Evolutionary conservation across 2,888 invertebrate species (phyloP), one percentile per base, ranked within the genome.

Genomic region (Cheilosia soror): DNA sequence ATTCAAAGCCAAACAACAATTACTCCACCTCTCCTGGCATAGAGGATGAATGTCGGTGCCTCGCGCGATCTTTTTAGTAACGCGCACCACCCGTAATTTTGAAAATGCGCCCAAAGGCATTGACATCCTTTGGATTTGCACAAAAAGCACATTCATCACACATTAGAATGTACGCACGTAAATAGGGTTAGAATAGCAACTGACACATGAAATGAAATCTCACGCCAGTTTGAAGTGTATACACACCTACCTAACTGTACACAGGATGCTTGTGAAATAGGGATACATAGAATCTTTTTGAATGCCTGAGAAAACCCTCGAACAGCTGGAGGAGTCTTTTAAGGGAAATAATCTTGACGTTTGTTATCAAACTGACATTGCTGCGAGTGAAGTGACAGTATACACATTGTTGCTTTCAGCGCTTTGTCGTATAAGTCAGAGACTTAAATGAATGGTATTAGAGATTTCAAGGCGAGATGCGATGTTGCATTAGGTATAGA

Each of bases 1-100:
- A 78, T 63, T 63, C 78, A 78, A 72, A 77, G 60, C 60, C 66
- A 62, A 77, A 77, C 66, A 82, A 77, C 82, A 82, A 82, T 77
- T 72, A 72, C 79, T 31, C 71, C 71, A 47, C n/a, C 62, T 63
- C 33, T 63, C 33, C 31, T 27, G 6, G 40, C 65, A 44, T 44
- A 25, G 9, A 11, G 11, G 11, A 37, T 37, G 37, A 11, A 37
- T 37, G 37, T 9, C 15, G 37, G 9, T 40, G 13, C 13, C 51
- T 4, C 33, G 15, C 53, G 47, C 57, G n/a, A 51, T 20, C 25
- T 25, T 27, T 25, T 9, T 49, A 27, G 11, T 11, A 51, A 25
- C 4, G 11, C 25, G 2, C 9, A 9, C 58, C 37, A 15, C 7
- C 31, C 33, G 20, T 29, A 57, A 65, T 58, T 78, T 78, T 29